Evolutionary conservation across 2,797 vertebrate species (phyloP).

Genomic region (Bothrops alternatus): DNA sequence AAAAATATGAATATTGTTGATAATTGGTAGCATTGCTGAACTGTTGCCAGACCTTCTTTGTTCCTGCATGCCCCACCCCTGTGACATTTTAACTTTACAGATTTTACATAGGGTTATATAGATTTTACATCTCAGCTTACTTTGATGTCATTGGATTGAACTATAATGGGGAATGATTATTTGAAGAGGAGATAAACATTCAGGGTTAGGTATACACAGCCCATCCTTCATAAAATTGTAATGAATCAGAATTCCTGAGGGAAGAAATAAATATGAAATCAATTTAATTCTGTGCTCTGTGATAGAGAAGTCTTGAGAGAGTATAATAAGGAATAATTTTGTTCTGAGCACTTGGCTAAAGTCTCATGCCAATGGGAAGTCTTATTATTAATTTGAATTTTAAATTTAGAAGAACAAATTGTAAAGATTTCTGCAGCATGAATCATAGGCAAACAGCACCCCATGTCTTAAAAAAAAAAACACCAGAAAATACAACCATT

Average conservation of each 20-base stretch:
- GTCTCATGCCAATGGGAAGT: conserved; percentile 42
- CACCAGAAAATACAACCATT: background rate
- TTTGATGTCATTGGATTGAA: background rate
- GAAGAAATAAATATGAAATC: background rate
- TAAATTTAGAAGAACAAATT: conserved; percentile 35
- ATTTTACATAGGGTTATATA: background rate
- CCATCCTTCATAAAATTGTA: background rate
- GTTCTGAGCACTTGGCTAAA: conserved; percentile 46
- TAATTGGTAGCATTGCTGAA: background rate
- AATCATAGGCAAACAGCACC: conserved; percentile 32
- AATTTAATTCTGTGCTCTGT: background rate
- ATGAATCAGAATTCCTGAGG: background rate
- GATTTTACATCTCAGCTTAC: background rate
- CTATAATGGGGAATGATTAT: background rate
- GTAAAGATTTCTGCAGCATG: conserved; percentile 27
- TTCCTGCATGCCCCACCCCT: background rate
- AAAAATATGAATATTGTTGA: background rate
- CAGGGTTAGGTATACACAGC: background rate
- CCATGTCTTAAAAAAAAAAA: conserved; percentile 1
- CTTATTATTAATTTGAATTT: conserved; percentile 33
- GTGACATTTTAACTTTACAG: background rate
- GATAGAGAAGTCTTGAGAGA: conserved; percentile 23
- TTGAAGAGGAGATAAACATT: background rate
- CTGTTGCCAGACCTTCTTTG: background rate
- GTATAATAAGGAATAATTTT: conserved; percentile 44